Conservation (phyloP, 2,797 vertebrate genomes). For the Numenius phaeopus region DNA sequence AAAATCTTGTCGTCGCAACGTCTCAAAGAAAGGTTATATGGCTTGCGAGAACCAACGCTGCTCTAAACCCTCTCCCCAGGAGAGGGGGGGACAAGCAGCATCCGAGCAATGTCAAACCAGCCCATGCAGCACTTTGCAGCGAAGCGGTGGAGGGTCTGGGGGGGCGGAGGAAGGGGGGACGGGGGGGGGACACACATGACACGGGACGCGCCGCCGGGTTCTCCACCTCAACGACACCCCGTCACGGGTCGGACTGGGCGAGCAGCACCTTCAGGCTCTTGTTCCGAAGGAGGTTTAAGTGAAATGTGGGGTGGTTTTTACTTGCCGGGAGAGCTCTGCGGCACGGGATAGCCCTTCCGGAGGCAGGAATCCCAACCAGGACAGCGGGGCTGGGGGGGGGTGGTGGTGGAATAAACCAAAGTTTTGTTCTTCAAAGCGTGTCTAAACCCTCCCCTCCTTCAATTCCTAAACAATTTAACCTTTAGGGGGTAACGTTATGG, state of each 20-base stretch:
- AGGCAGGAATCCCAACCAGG: background rate
- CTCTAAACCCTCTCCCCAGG: slow-evolving; percentile 44
- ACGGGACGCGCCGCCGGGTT: background rate
- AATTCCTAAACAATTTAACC: background rate
- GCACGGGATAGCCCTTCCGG: background rate
- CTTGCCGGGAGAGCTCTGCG: background rate
- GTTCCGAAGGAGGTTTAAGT: background rate
- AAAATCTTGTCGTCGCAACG: background rate
- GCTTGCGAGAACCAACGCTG: slow-evolving; percentile 44
- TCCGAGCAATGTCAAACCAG: background rate
- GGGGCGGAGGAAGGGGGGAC: no score
- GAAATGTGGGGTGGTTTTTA: background rate
- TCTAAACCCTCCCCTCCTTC: background rate
- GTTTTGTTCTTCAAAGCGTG: background rate
- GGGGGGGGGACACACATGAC: background rate
- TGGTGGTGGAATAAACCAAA: background rate
- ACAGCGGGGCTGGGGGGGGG: background rate
- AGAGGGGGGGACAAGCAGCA: slow-evolving; percentile 37
- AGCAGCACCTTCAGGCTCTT: background rate
- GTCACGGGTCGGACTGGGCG: background rate
- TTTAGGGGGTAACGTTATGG: fast-evolving
- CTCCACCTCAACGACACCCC: background rate
- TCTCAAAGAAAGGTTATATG: slow-evolving; percentile 45
- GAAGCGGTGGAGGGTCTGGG: background rate
- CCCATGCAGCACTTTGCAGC: slow-evolving; percentile 24